phyloP scores from a whole-genome alignment of 2,797 vertebrate species.

The Astyanax mexicanus region DNA sequence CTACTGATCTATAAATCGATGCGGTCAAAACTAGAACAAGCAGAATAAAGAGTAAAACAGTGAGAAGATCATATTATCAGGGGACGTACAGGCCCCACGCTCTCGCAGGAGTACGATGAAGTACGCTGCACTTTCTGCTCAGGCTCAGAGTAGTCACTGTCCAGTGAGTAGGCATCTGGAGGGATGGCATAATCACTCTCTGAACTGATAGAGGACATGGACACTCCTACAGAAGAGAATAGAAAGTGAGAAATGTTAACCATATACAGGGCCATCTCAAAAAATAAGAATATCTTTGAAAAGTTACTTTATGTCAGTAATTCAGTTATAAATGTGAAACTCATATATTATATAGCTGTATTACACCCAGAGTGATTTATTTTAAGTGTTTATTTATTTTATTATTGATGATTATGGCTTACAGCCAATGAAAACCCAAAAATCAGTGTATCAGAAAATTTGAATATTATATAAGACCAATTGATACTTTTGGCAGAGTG shows the following conservation, averaged over 20 bases:
- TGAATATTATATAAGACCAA: no score
- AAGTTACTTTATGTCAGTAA: no score
- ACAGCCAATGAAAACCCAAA: no score
- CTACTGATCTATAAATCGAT: neutral
- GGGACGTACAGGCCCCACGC: slow-evolving; percentile 79
- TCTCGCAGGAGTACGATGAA: slow-evolving; percentile 90
- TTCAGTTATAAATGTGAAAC: no score
- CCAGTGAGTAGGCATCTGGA: slow-evolving; percentile 91
- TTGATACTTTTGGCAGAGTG: no score
- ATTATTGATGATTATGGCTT: no score
- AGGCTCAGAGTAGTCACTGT: slow-evolving; percentile 94
- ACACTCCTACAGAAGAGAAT: slow-evolving; percentile 82
- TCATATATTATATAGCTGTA: no score
- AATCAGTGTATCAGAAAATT: no score
- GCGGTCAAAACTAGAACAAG: neutral
- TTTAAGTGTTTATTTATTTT: no score
- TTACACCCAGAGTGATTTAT: no score
- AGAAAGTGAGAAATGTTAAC: neutral
- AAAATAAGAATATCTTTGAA: no score
- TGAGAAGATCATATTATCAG: neutral
- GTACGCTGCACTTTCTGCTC: slow-evolving; percentile 95
- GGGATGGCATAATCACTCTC: slow-evolving; percentile 97
- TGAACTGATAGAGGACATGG: slow-evolving; percentile 94
- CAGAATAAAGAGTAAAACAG: neutral
- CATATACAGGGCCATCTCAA: neutral